Evolutionary conservation across 2,888 invertebrate species (phyloP).

Genomic region (Drosophila putrida): DNA sequence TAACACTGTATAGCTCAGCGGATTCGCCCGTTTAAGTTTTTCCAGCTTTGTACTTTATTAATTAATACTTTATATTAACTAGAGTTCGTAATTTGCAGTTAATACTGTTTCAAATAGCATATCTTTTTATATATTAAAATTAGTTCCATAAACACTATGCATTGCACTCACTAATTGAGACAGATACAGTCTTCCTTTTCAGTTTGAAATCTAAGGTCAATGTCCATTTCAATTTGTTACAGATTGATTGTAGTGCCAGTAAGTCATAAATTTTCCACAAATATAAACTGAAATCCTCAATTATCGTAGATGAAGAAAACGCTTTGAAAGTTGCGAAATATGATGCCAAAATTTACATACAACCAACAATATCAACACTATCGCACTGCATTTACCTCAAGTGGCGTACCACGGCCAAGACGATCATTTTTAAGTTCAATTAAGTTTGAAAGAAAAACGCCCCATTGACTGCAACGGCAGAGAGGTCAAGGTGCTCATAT

Average conservation of each 20-base stretch:
- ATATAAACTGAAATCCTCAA: slow-evolving; percentile 14
- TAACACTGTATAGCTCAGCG: not conserved
- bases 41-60: not conserved
- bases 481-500: slow-evolving; percentile 71
- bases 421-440: slow-evolving; percentile 61
- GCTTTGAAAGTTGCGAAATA: slow-evolving; percentile 26
- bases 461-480: slow-evolving; percentile 36
- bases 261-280: slow-evolving; percentile 51
- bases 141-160: not conserved
- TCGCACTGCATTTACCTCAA: slow-evolving; percentile 27
- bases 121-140: not conserved
- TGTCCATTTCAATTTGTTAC: slow-evolving; percentile 17
- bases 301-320: slow-evolving; percentile 40
- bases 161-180: not conserved
- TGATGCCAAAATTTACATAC: slow-evolving; percentile 63
- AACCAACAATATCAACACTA: slow-evolving; percentile 41
- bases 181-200: not conserved
- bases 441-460: slow-evolving; percentile 62
- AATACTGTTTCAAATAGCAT: not conserved
- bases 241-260: slow-evolving; percentile 10
- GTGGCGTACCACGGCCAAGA: slow-evolving; percentile 33
- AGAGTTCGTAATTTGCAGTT: too few species aligned
- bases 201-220: slow-evolving; percentile 29
- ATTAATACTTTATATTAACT: too few species aligned
- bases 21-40: not conserved